Conservation (phyloP, 2,113 vertebrate genomes). For the Tursiops truncatus region DNA sequence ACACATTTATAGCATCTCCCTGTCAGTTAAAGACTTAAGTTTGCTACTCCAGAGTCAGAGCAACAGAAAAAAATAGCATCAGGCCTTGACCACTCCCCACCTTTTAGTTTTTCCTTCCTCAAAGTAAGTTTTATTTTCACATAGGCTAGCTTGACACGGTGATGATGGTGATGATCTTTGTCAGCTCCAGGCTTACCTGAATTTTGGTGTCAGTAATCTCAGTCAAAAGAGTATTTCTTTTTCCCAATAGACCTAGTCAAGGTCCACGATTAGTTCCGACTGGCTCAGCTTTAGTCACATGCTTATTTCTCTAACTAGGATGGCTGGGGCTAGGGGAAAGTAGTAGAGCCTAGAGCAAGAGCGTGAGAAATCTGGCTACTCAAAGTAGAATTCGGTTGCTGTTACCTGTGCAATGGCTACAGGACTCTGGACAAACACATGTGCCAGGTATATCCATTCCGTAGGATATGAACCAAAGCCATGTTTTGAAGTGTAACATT, state of each 20-base stretch:
- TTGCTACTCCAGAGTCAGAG: neutral
- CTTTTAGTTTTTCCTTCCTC: neutral
- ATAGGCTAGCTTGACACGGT: neutral
- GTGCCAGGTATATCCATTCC: no score
- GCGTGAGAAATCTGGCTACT: neutral
- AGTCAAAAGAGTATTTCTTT: neutral
- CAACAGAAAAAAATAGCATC: neutral
- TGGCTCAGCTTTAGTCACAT: neutral
- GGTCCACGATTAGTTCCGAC: neutral
- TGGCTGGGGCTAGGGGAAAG: neutral
- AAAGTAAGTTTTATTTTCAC: neutral
- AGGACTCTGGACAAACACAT: neutral
- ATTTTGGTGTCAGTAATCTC: neutral
- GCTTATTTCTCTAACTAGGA: neutral
- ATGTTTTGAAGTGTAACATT: neutral
- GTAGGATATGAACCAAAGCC: neutral
- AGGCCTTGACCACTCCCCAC: neutral
- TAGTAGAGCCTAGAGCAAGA: neutral
- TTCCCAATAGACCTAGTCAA: neutral
- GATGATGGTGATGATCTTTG: neutral
- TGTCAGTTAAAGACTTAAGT: neutral
- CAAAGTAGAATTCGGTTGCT: neutral
- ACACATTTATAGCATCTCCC: neutral
- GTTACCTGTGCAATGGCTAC: fast-evolving
- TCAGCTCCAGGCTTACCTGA: neutral